A percentile compares a stretch with the other conserved stretches of the same genome.
Conservation (phyloP, 2,113 vertebrate genomes). For the Dasyurus viverrinus region DNA sequence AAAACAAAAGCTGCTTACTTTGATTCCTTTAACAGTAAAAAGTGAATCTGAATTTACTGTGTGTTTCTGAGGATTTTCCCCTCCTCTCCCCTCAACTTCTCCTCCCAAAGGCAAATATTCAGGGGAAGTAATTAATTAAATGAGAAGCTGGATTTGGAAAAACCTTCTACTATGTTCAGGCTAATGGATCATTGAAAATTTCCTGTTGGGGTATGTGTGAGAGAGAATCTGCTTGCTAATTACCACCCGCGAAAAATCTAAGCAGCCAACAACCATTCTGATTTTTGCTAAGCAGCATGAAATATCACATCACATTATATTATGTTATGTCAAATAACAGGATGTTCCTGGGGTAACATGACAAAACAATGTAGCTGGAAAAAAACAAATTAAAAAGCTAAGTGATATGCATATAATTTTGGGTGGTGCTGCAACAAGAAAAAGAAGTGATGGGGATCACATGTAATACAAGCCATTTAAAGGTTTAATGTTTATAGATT, state of each 20-base stretch:
- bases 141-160: conserved; percentile 65
- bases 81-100: not conserved
- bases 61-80: conserved; percentile 6
- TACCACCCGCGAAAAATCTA: conserved; percentile 72
- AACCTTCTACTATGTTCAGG: conserved; percentile 67
- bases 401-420: conserved; percentile 35
- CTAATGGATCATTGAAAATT: conserved; percentile 78
- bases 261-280: conserved; percentile 77
- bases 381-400: conserved; percentile 75
- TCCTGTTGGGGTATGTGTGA: conserved; percentile 69
- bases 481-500: conserved; percentile 49
- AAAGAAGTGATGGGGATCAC: conserved; percentile 3
- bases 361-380: conserved; percentile 73
- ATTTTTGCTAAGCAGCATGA: conserved; percentile 76
- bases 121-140: conserved; percentile 73
- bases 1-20: not conserved
- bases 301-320: conserved; percentile 69
- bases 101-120: conserved; percentile 52
- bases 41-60: conserved; percentile 49
- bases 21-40: conserved; percentile 33
- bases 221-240: conserved; percentile 80
- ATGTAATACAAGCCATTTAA: conserved; percentile 27
- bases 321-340: conserved; percentile 71
- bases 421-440: not conserved
- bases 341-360: conserved; percentile 61